phyloP scores from a whole-genome alignment of 2,797 vertebrate species.

The Crax fasciolata region DNA sequence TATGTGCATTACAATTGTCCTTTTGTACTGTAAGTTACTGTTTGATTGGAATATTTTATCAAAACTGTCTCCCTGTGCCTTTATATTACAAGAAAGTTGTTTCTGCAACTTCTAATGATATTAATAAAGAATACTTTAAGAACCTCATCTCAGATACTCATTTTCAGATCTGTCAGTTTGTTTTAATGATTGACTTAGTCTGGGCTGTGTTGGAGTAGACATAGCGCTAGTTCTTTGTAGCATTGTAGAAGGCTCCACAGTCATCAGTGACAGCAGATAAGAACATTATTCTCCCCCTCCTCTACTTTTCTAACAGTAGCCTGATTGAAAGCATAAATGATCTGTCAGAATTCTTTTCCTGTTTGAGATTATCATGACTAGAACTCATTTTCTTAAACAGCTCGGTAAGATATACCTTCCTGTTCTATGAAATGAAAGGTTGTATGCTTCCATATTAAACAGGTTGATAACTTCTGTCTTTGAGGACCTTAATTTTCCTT shows the following conservation, averaged over 20 bases:
- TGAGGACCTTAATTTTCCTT: background rate
- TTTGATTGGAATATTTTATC: slow-evolving; percentile 93
- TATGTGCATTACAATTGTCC: slow-evolving; percentile 94
- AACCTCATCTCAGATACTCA: slow-evolving; percentile 68
- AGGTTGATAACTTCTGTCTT: background rate
- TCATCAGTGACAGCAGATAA: background rate
- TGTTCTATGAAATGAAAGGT: background rate
- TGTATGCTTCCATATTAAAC: background rate
- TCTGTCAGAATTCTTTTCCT: background rate
- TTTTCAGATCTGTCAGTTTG: slow-evolving; percentile 14
- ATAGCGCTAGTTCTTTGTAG: background rate
- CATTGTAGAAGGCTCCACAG: background rate
- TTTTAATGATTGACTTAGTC: background rate
- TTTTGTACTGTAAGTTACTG: slow-evolving; percentile 95
- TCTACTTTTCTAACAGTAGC: background rate
- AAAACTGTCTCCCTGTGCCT: slow-evolving; percentile 98
- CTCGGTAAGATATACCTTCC: background rate
- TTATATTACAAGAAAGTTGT: slow-evolving; percentile 99
- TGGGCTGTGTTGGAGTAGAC: background rate
- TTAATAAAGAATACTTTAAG: slow-evolving; percentile 94
- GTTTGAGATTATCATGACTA: background rate
- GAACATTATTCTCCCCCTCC: background rate
- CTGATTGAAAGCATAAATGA: background rate
- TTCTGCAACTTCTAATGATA: slow-evolving; percentile 97
- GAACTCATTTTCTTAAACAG: background rate